Base-by-base conservation (phyloP, 2,113 vertebrate species). In the Cygnus buccinator region DNA sequence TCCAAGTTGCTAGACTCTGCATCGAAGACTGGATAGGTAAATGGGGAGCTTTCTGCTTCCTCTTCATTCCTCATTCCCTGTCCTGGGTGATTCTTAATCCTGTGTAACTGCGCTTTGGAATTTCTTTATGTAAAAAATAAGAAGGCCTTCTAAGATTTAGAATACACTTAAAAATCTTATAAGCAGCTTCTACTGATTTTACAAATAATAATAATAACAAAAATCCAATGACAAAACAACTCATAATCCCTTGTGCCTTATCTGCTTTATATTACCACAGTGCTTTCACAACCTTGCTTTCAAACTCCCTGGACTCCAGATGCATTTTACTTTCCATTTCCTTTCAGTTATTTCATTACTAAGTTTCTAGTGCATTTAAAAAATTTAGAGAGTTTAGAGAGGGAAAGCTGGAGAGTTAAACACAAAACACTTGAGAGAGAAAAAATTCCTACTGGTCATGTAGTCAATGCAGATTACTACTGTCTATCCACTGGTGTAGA, bases 71-170 rank as follows among this genome's bases (percentile, higher is more conserved):
- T 93, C 11, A 37, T 87, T 74, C 52, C 33, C 70, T 48, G 19
- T 71, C 2, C n/a, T 71, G 52, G 26, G 63, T 81, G 55, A 46
- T 71, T 93, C 74, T 93, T 70, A 66, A 22, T 87, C 25, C 52
- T 14, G 59, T 89, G 63, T 81, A 84, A 81, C 5, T 46, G 21
- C 79, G 43, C 68, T 83, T 83, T 76, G 71, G 83, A 93, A 85
- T 94, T n/a, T 67, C 52, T 89, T 93, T 93, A 58, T 37, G 20
- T 81, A 84, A 94, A 84, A 48, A 84, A 70, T 70, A 71, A 71
- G 84, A 63, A 35, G 15, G 19, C 50, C 54, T 90, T 79, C 58
- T 72, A 13, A 94, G 66, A 72, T 72, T 65, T 55, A 46, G 25
- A 88, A 61, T 65, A 28, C 19, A 63, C 35, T 75, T 72, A 35